Conservation (phyloP, 2,113 vertebrate genomes). For the Hystrix brachyura region DNA sequence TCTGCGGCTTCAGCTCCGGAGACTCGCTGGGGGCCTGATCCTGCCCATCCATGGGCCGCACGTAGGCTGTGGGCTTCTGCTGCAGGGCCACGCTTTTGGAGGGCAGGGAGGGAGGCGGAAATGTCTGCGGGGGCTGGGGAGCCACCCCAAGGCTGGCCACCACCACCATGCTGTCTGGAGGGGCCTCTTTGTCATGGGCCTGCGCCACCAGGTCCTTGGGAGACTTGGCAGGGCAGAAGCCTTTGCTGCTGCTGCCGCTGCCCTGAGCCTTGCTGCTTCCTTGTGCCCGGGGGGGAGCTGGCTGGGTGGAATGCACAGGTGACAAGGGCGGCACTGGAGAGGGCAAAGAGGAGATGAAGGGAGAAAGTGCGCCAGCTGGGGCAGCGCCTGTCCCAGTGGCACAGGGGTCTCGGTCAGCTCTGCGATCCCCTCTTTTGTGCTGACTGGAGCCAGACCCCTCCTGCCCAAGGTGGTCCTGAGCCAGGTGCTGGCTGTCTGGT, state of each 20-base stretch:
- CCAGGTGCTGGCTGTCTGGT: slow-evolving; percentile 70
- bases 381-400: slow-evolving; percentile 52
- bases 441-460: slow-evolving; percentile 64
- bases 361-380: slow-evolving; percentile 83
- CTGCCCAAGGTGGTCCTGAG: slow-evolving; percentile 72
- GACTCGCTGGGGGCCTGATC: slow-evolving; percentile 94
- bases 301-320: slow-evolving; percentile 92
- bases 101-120: slow-evolving; percentile 90
- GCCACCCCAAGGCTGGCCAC: slow-evolving; percentile 83
- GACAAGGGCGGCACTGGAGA: slow-evolving; percentile 87
- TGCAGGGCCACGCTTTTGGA: slow-evolving; percentile 92
- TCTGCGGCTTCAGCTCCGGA: slow-evolving; percentile 92
- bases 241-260: slow-evolving; percentile 76
- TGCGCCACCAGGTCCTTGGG: slow-evolving; percentile 76
- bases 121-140: slow-evolving; percentile 90
- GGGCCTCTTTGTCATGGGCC: slow-evolving; percentile 82
- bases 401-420: slow-evolving; percentile 77
- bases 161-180: slow-evolving; percentile 78
- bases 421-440: slow-evolving; percentile 82
- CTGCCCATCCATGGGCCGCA: slow-evolving; percentile 97
- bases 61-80: slow-evolving; percentile 97
- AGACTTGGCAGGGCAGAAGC: slow-evolving; percentile 79
- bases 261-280: slow-evolving; percentile 73
- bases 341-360: slow-evolving; percentile 87
- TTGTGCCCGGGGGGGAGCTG: slow-evolving; percentile 83